Percentiles rank a stretch among this genome's conserved stretches.
These are phyloP conservation scores for Tetheella fluctuosa DNA, from an alignment of 2,888 invertebrate species.

Conservation along the genomic window DNA sequence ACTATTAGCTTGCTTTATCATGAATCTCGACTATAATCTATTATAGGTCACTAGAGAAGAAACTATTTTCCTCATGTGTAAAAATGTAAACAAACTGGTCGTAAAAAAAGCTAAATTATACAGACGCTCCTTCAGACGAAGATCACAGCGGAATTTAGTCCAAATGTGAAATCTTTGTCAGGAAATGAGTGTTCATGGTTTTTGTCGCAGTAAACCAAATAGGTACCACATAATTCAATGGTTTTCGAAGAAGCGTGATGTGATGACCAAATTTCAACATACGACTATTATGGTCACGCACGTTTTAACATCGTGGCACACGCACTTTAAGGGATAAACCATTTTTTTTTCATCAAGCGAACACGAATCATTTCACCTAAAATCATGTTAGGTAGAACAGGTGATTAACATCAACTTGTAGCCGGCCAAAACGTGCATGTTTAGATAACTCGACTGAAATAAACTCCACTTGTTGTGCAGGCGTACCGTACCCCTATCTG, in stretches of 20 bases:
- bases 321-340: constrained; percentile 10
- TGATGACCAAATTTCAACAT: constrained; percentile 26
- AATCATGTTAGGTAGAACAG: constrained; percentile 24
- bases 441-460: constrained; percentile 59
- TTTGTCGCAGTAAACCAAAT: constrained; percentile 19
- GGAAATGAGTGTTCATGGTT: constrained; percentile 36
- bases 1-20: constrained; percentile 38
- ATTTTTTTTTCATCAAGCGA: constrained; percentile 7
- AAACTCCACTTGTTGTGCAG: constrained; percentile 52
- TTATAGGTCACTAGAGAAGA: constrained; percentile 61
- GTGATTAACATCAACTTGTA: constrained; percentile 46
- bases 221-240: constrained; percentile 14
- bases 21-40: constrained; percentile 31
- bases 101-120: constrained; percentile 67
- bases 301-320: constrained; percentile 29
- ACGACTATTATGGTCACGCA: constrained; percentile 38
- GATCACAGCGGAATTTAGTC: constrained; percentile 41
- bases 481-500: constrained; percentile 40
- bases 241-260: constrained; percentile 13
- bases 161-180: constrained; percentile 33
- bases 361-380: not conserved
- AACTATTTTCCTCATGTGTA: constrained; percentile 48
- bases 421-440: constrained; percentile 38
- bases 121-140: constrained; percentile 40
- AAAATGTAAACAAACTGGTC: constrained; percentile 67